Evolutionary conservation across 1,140 invertebrate genomes (phyloP), one percentile per base, ranked within the genome.

Genomic region (Micrasema minimum): DNA sequence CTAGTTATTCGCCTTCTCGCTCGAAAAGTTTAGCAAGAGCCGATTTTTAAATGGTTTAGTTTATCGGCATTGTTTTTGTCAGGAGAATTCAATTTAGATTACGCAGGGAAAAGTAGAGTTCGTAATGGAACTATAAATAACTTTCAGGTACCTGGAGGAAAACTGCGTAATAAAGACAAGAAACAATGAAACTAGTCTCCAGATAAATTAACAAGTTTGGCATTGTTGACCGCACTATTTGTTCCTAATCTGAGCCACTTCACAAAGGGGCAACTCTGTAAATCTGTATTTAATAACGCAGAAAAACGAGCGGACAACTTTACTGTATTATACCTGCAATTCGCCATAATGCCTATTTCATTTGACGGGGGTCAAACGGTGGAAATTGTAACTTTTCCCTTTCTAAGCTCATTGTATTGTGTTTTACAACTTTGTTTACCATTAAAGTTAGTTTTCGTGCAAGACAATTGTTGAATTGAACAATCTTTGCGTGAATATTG

Each of bases 221-320:
- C 37, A 59, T 59, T 59, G 37, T 22, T 12, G 16, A 59, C 55
- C 55, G n/a, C 55, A 64, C 59, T 48, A 45, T 64, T 64, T 45
- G 43, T 64, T 64, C 23, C 20, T 64, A 64, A 64, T 64, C 59
- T 64, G 14, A 45, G 23, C 38, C 38, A 45, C 20, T 46, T 46
- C 23, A 64, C 43, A 64, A 64, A 62, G 23, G 14, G 59, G 59
- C n/a, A 64, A 9, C 12, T 46, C 22, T 26, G 22, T 64, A 64
- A 64, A 64, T 64, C 59, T 64, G 41, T 46, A 64, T 64, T 64
- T 64, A 64, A 64, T 64, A 64, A 64, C 59, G 38, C 11, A 22
- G 41, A 64, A 64, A 64, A 64, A 48, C 41, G 59, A 46, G 41
- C 59, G 41, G 59, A 64, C 59, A 64, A 64, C 41, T 64, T 64